Evolutionary conservation across 2,113 vertebrate genomes (phyloP).

Genomic region (Piprites chloris): DNA sequence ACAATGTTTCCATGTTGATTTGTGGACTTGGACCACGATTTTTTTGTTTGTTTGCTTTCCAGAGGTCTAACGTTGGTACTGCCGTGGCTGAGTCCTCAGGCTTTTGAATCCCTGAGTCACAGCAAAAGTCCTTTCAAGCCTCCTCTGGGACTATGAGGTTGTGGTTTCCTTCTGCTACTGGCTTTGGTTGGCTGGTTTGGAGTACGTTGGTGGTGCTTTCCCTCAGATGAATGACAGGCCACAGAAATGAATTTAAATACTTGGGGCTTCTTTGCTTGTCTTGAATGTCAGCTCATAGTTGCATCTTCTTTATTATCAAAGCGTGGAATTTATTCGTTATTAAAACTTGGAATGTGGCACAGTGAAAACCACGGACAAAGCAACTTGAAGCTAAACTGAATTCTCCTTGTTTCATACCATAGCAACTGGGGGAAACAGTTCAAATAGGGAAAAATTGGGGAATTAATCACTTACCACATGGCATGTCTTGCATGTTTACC

Average conservation of each 20-base stretch:
- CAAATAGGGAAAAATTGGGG: background rate
- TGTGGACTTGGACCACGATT: background rate
- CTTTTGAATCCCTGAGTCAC: background rate
- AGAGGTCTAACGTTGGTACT: background rate
- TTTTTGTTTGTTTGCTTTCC: background rate
- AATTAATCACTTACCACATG: background rate
- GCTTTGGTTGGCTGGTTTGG: background rate
- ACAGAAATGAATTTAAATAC: background rate
- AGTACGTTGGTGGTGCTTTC: background rate
- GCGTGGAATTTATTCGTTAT: background rate
- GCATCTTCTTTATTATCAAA: slow-evolving; percentile 5
- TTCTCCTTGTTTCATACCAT: background rate
- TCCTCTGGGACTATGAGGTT: background rate
- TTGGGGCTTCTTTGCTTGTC: background rate
- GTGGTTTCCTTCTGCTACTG: background rate
- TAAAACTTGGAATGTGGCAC: background rate
- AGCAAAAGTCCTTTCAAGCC: background rate
- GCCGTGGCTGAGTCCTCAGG: background rate
- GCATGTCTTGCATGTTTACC: background rate
- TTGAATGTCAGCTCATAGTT: background rate
- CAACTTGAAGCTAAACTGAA: background rate
- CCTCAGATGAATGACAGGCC: background rate
- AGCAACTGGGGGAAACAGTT: background rate
- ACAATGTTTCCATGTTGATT: background rate
- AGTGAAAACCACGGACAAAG: background rate